A percentile compares a stretch with the other conserved stretches of the same genome.
These are phyloP conservation scores for Leucoma salicis DNA, from an alignment of 2,888 invertebrate species.

Conservation along the genomic window DNA sequence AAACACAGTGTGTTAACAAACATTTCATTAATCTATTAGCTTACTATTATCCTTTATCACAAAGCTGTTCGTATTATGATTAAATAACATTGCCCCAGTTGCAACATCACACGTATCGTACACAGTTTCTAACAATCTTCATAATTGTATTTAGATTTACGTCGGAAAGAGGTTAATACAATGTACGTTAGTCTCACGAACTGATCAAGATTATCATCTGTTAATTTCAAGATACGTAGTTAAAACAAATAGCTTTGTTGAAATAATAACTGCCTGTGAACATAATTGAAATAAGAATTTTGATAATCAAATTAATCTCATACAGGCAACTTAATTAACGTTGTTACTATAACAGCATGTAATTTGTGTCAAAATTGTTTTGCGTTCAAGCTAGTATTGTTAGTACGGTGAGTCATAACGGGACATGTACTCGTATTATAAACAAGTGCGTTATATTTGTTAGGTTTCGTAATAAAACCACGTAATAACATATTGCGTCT, in stretches of 20 bases:
- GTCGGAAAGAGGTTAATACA: slow-evolving; percentile 29
- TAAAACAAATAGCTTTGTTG: slow-evolving; percentile 60
- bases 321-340: slow-evolving; percentile 72
- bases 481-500: slow-evolving; percentile 68
- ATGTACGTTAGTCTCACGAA: slow-evolving; percentile 27
- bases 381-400: slow-evolving; percentile 67
- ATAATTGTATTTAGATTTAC: slow-evolving; percentile 29
- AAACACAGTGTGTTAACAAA: no score
- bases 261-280: slow-evolving; percentile 63
- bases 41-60: no score
- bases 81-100: slow-evolving; percentile 18
- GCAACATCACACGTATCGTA: slow-evolving; percentile 16
- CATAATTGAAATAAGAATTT: slow-evolving; percentile 74
- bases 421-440: slow-evolving; percentile 39
- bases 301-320: slow-evolving; percentile 76
- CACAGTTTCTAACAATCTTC: slow-evolving; percentile 26
- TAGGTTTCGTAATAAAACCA: slow-evolving; percentile 69
- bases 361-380: slow-evolving; percentile 79
- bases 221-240: slow-evolving; percentile 36
- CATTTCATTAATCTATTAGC: no score
- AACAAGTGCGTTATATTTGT: slow-evolving; percentile 71
- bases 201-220: slow-evolving; percentile 30
- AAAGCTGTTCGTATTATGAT: no score
- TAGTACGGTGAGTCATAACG: slow-evolving; percentile 56
- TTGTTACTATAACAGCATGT: slow-evolving; percentile 68